phyloP scores from a whole-genome alignment of 2,797 vertebrate genomes.

The Taeniopygia guttata region DNA sequence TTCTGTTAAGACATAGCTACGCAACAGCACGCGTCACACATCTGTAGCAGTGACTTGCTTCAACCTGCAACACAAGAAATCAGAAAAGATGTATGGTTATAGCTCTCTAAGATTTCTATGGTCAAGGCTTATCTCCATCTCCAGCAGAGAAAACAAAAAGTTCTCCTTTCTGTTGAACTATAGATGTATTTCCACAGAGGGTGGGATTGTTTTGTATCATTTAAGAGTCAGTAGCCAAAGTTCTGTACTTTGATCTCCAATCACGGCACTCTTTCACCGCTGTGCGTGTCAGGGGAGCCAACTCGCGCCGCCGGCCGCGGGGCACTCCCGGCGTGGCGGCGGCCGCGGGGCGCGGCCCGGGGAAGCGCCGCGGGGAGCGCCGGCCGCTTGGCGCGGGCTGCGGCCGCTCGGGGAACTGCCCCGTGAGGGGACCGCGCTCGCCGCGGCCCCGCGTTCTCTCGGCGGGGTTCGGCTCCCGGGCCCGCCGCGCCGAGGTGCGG shows the following conservation, averaged over 20 bases:
- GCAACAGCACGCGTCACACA: background rate
- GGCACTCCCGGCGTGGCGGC: background rate
- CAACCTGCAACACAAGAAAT: slow-evolving; percentile 36
- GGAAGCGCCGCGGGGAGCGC: background rate
- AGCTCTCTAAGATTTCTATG: fast-evolving
- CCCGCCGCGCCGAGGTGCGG: background rate
- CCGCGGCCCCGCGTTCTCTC: background rate
- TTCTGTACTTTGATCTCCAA: background rate
- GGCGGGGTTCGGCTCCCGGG: background rate
- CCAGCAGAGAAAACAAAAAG: background rate
- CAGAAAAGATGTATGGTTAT: background rate
- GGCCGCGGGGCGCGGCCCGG: background rate
- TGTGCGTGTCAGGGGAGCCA: fast-evolving
- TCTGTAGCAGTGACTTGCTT: background rate
- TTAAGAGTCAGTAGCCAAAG: background rate
- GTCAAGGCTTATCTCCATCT: background rate
- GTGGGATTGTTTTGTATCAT: no score
- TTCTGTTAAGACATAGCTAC: background rate
- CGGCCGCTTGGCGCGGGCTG: background rate
- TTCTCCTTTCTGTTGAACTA: background rate
- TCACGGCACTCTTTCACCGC: background rate
- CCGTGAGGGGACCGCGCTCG: background rate
- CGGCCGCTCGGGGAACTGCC: background rate
- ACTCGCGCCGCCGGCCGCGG: background rate
- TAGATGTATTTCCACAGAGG: fast-evolving